Percentiles rank a stretch among this genome's conserved stretches.
These are phyloP conservation scores for Bambusicola thoracicus DNA, from an alignment of 2,113 vertebrate species.

Conservation along the genomic window DNA sequence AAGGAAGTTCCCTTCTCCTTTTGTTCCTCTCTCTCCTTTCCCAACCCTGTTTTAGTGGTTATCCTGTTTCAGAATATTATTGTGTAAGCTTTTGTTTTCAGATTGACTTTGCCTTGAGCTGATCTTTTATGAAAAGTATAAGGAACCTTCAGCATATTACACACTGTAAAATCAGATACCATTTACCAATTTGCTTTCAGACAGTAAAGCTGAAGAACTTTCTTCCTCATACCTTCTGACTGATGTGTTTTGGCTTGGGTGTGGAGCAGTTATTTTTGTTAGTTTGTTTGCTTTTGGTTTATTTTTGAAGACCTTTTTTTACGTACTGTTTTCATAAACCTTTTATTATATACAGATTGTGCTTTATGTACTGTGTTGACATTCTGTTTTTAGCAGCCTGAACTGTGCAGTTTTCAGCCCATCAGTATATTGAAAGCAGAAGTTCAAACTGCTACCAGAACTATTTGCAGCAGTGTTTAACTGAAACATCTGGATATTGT, in stretches of 20 bases:
- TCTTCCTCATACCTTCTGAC: neutral
- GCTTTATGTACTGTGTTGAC: neutral
- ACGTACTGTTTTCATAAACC: neutral
- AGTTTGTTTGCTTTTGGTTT: neutral
- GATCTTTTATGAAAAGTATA: neutral
- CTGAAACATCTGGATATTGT: neutral
- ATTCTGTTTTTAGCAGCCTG: constrained; percentile 8
- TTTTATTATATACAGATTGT: neutral
- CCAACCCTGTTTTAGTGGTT: neutral
- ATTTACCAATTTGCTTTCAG: constrained; percentile 12
- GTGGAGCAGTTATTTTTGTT: neutral
- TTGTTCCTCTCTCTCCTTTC: neutral
- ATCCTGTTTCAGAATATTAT: constrained; percentile 25
- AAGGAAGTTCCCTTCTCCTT: constrained; percentile 21
- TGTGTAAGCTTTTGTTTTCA: constrained; percentile 6
- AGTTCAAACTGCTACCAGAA: neutral
- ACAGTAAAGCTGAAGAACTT: constrained; percentile 8
- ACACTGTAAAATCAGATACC: neutral
- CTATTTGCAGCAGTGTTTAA: neutral
- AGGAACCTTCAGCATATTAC: neutral
- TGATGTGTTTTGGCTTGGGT: neutral
- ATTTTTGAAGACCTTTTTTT: neutral
- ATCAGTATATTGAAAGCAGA: neutral
- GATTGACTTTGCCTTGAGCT: neutral
- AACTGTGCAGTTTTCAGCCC: neutral